Percentiles rank a stretch among this genome's conserved stretches.
Evolutionary conservation across 2,888 invertebrate species (phyloP).

Genomic region (Dryadula phaetusa): DNA sequence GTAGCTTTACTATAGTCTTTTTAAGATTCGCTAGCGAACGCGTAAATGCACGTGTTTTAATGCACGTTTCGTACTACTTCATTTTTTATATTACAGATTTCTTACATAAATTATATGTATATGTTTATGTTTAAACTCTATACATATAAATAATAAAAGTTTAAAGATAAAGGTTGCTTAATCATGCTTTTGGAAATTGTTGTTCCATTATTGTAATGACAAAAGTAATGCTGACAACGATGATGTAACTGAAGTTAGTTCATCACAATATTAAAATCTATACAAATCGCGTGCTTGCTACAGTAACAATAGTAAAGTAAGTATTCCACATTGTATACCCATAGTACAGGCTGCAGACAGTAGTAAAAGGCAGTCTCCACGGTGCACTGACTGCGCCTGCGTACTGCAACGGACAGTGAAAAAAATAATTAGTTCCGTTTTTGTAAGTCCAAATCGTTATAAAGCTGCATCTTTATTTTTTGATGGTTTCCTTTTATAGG

Average conservation of each 20-base stretch:
- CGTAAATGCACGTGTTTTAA: too few relatives aligned
- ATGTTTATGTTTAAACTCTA: too few relatives aligned
- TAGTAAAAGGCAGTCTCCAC: constrained; percentile 33
- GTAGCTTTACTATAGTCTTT: background rate
- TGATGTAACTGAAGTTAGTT: background rate
- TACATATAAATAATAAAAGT: too few relatives aligned
- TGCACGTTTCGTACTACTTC: too few relatives aligned
- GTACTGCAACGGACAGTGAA: constrained; percentile 27
- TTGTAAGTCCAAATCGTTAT: constrained; percentile 31
- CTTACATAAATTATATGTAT: too few relatives aligned
- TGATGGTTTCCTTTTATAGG: constrained; percentile 1
- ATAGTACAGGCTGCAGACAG: constrained; percentile 17
- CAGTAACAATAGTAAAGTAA: constrained; percentile 7
- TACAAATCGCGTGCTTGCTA: constrained; percentile 1
- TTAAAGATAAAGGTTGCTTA: too few relatives aligned
- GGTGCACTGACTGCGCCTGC: constrained; percentile 38
- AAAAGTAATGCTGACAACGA: too few relatives aligned
- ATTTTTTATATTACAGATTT: too few relatives aligned
- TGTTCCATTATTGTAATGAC: too few relatives aligned
- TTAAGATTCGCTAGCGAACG: constrained; percentile 4
- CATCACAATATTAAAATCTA: background rate
- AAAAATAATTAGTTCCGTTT: constrained; percentile 36
- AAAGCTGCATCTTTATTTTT: constrained; percentile 20
- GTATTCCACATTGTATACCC: background rate
- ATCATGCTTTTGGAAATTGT: too few relatives aligned